A percentile compares a stretch with the other conserved stretches of the same genome.
These are phyloP conservation scores for Chamaea fasciata DNA, from an alignment of 2,113 vertebrate genomes.

Conservation along the genomic window DNA sequence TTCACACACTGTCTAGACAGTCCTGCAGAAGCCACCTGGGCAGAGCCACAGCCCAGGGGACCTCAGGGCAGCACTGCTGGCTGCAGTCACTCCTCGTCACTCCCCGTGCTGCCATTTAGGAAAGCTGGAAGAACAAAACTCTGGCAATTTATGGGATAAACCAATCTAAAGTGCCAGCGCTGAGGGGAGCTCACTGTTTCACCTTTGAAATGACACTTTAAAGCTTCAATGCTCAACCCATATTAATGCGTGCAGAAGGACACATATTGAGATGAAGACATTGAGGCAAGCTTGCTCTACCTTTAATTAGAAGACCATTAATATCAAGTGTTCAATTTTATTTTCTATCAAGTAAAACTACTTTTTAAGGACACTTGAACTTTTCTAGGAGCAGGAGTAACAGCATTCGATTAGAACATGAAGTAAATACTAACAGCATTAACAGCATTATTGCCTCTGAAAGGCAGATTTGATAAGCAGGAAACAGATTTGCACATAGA, in stretches of 20 bases:
- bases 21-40: neutral
- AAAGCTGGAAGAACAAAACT: neutral
- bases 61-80: neutral
- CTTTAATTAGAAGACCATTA: slow-evolving; percentile 21
- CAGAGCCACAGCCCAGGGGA: neutral
- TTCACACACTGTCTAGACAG: neutral
- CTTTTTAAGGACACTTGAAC: slow-evolving; percentile 1
- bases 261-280: neutral
- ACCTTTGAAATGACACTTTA: neutral
- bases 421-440: neutral
- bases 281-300: neutral
- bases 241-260: neutral
- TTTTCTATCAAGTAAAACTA: neutral
- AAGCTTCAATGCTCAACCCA: neutral
- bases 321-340: neutral
- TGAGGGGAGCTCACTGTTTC: neutral
- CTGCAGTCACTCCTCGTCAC: neutral
- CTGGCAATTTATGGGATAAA: neutral
- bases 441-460: neutral
- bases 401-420: neutral
- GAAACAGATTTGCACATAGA: neutral
- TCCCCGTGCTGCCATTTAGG: neutral
- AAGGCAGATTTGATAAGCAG: neutral
- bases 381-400: neutral
- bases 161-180: neutral